Evolutionary conservation across 2,113 vertebrate genomes (phyloP).

Genomic region (Genyomyrus donnyi): DNA sequence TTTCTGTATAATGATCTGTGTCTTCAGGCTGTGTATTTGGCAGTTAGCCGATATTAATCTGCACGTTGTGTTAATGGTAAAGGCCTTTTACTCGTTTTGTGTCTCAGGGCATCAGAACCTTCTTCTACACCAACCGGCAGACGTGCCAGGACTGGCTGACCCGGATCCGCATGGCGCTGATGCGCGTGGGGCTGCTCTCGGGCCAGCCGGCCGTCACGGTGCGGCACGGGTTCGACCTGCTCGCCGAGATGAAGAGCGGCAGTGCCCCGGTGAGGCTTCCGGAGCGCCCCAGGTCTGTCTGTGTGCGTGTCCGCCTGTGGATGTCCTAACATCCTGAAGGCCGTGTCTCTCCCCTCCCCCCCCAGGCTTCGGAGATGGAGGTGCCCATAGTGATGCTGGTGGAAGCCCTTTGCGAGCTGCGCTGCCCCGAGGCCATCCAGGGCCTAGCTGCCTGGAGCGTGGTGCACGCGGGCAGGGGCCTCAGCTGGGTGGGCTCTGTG

Average conservation of each 20-base stretch:
- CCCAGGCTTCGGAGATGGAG: slow-evolving; percentile 83
- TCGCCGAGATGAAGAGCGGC: slow-evolving; percentile 88
- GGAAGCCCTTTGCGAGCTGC: slow-evolving; percentile 88
- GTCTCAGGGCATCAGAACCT: slow-evolving; percentile 84
- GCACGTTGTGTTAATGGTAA: neutral
- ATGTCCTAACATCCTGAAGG: neutral
- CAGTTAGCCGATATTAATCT: neutral
- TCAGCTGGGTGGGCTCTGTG: slow-evolving; percentile 84
- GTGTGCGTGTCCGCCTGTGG: rapidly evolving
- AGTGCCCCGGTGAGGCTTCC: slow-evolving; percentile 60
- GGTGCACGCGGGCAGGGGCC: slow-evolving; percentile 70
- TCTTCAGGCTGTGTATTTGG: neutral
- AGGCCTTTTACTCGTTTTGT: neutral
- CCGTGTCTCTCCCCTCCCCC: neutral
- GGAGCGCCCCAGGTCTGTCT: neutral
- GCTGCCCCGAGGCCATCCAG: slow-evolving; percentile 93
- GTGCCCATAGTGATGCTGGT: slow-evolving; percentile 87
- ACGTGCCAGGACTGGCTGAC: slow-evolving; percentile 98
- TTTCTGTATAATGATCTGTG: neutral
- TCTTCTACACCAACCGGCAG: slow-evolving; percentile 96
- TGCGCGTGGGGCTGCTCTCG: slow-evolving; percentile 91
- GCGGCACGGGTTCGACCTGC: slow-evolving; percentile 90
- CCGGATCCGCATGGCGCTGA: slow-evolving; percentile 87
- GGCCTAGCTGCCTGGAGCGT: slow-evolving; percentile 86
- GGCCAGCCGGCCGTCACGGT: slow-evolving; percentile 94